A percentile compares a stretch with the other conserved stretches of the same genome.
phyloP scores from a whole-genome alignment of 2,797 vertebrate genomes.

The Hoplostethus atlanticus region DNA sequence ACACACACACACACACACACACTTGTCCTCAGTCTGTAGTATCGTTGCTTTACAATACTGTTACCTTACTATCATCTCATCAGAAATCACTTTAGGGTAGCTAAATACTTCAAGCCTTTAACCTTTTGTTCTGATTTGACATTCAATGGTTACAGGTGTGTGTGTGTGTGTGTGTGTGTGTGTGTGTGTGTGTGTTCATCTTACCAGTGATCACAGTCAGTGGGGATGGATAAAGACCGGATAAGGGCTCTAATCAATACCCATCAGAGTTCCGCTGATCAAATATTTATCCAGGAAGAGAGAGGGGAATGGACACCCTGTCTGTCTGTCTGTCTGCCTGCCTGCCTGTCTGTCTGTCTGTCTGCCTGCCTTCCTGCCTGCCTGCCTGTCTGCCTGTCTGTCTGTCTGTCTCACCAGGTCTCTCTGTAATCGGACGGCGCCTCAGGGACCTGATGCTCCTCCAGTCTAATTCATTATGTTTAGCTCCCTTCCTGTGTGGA shows the following conservation, averaged over 20 bases:
- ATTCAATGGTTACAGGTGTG: slow-evolving; percentile 40
- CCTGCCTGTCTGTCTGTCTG: not conserved
- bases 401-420: not conserved
- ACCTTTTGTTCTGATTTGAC: slow-evolving; percentile 58
- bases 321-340: slow-evolving; percentile 38
- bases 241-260: slow-evolving; percentile 88
- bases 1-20: not conserved
- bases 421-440: not conserved
- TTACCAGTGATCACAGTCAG: slow-evolving; percentile 76
- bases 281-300: slow-evolving; percentile 85
- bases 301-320: slow-evolving; percentile 27
- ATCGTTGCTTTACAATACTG: slow-evolving; percentile 14
- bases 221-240: slow-evolving; percentile 85
- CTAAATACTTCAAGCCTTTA: slow-evolving; percentile 55
- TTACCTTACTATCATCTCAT: slow-evolving; percentile 38
- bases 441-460: not conserved
- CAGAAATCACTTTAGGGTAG: slow-evolving; percentile 43
- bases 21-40: slow-evolving; percentile 33
- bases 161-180: slow-evolving; percentile 30
- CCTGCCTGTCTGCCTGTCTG: too few species aligned
- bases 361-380: too few species aligned
- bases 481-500: not conserved
- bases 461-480: not conserved
- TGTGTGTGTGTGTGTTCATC: slow-evolving; percentile 46
- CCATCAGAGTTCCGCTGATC: slow-evolving; percentile 84